These are phyloP conservation scores for Pelecanus crispus DNA, from an alignment of 2,113 vertebrate genomes.

Conservation along the genomic window DNA sequence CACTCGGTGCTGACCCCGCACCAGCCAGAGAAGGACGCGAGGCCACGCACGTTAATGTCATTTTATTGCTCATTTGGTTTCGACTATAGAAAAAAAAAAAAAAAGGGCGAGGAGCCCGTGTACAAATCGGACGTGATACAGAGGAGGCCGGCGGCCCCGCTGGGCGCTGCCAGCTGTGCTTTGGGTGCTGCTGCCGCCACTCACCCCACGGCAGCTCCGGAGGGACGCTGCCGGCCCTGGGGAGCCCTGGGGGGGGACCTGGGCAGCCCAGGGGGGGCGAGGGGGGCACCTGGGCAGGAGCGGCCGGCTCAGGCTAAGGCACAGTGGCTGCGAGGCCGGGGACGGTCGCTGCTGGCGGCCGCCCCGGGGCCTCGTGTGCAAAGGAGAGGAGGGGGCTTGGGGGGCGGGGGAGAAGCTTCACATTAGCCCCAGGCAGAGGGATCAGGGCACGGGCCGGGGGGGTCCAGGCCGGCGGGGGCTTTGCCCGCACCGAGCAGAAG, in stretches of 20 bases:
- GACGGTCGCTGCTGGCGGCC: background rate
- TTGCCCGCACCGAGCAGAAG: background rate
- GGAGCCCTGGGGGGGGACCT: background rate
- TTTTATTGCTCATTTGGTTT: conserved; percentile 45
- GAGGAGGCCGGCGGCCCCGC: background rate
- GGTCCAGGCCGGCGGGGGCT: background rate
- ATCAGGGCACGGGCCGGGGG: background rate
- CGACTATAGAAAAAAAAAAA: conserved; percentile 48
- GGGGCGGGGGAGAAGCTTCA: conserved; percentile 36
- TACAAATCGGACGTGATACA: conserved; percentile 52
- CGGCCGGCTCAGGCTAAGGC: conserved; percentile 31
- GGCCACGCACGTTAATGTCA: conserved; percentile 37
- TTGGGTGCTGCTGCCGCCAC: background rate
- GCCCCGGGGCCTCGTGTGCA: conserved; percentile 25
- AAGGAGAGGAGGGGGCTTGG: conserved; percentile 1
- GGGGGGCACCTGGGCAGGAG: background rate
- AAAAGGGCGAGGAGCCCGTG: conserved; percentile 39
- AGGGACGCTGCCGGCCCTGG: background rate
- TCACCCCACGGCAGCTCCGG: background rate
- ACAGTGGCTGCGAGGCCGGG: conserved; percentile 37
- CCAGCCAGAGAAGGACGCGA: background rate
- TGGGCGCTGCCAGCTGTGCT: conserved; percentile 49
- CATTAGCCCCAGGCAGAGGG: conserved; percentile 43
- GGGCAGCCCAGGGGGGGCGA: background rate
- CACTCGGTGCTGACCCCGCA: background rate